Evolutionary conservation across 2,888 invertebrate genomes (phyloP).

Genomic region (Pantelozetes paolii): DNA sequence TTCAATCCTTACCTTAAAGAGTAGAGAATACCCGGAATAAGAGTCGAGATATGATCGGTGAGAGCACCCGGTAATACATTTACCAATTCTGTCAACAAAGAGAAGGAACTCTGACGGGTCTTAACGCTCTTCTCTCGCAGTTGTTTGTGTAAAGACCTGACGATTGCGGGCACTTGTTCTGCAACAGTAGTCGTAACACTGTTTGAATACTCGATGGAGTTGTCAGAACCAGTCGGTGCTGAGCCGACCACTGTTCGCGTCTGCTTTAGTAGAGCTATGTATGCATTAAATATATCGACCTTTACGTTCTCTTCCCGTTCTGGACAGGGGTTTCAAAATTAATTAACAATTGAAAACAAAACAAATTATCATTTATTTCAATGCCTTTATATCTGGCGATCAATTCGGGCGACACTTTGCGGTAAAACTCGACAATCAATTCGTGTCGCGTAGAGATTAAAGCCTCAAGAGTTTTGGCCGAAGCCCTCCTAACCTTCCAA

Average conservation of each 20-base stretch:
- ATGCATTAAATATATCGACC: conserved; percentile 94
- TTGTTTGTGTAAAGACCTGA: conserved; percentile 81
- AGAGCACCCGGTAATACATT: conserved; percentile 83
- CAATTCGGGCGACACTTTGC: conserved; percentile 79
- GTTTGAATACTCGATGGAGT: conserved; percentile 55
- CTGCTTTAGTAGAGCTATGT: conserved; percentile 83
- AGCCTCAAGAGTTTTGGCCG: conserved; percentile 95
- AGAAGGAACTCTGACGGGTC: conserved; percentile 85
- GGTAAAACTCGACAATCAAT: conserved; percentile 80
- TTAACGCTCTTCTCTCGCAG: conserved; percentile 80
- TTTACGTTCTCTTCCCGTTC: conserved; percentile 99
- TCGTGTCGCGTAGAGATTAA: conserved; percentile 89
- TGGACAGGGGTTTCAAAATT: conserved; percentile 50
- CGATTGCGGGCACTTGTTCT: conserved; percentile 67
- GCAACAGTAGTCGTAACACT: conserved; percentile 52
- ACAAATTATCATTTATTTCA: not conserved
- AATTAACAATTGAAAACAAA: too few species aligned
- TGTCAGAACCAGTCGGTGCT: conserved; percentile 50
- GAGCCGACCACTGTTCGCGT: conserved; percentile 63
- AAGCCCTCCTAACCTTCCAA: conserved; percentile 90
- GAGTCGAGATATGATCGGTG: conserved; percentile 67
- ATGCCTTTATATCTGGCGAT: conserved; percentile 86
- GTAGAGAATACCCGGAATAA: conserved; percentile 44
- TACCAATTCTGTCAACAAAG: conserved; percentile 82
- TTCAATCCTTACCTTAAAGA: conserved; percentile 41